Evolutionary conservation across 2,113 vertebrate genomes (phyloP).

Genomic region (Cryptomyrus ogoouensis): DNA sequence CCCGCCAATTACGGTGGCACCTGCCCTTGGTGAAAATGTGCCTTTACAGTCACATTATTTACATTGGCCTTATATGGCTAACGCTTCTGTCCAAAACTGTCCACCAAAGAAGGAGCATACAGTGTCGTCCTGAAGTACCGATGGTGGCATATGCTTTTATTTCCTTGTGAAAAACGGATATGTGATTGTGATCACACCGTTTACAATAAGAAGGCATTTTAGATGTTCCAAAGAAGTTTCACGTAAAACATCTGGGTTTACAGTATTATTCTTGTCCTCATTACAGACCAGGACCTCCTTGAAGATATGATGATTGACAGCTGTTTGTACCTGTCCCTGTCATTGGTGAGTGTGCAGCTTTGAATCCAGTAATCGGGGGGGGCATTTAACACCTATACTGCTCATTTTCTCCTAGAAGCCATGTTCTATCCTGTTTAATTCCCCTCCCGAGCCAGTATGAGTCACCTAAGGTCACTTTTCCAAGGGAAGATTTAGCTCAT

Average conservation of each 20-base stretch:
- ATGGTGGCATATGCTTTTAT: background rate
- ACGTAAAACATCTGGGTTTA: background rate
- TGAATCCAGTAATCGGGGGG: background rate
- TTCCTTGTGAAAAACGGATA: background rate
- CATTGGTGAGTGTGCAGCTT: conserved; percentile 68
- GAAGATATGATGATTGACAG: conserved; percentile 82
- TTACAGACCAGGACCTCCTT: conserved; percentile 80
- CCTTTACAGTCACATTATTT: background rate
- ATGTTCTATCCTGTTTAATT: background rate
- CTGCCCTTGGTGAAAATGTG: background rate
- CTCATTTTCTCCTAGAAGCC: background rate
- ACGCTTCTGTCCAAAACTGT: background rate
- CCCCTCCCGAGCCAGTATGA: background rate
- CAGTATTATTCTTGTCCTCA: conserved; percentile 31
- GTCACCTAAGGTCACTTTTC: conserved; percentile 2
- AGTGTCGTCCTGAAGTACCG: background rate
- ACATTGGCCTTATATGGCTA: background rate
- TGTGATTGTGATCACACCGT: background rate
- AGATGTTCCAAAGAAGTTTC: background rate
- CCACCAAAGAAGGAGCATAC: background rate
- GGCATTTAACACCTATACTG: background rate
- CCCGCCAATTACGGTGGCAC: background rate
- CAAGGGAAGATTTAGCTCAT: conserved; percentile 3
- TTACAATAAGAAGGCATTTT: background rate
- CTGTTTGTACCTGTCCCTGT: conserved; percentile 58